Conservation (phyloP, 2,888 invertebrate genomes). For the Pristionchus exspectatus region DNA sequence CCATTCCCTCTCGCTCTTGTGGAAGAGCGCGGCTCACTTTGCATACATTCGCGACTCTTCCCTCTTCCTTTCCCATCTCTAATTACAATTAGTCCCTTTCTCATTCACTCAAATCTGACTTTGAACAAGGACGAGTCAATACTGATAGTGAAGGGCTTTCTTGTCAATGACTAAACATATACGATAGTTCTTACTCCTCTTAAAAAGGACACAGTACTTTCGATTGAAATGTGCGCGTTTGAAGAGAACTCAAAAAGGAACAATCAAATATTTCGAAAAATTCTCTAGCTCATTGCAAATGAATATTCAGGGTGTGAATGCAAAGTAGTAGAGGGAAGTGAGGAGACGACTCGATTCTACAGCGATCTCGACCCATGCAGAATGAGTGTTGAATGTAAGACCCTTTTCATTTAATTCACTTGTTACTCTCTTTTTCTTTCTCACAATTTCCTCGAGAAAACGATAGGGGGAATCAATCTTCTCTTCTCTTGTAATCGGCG, state of each 20-base stretch:
- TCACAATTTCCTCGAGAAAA: background rate
- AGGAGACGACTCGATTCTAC: constrained; percentile 28
- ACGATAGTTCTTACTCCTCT: background rate
- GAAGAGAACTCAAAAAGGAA: background rate
- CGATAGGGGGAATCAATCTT: background rate
- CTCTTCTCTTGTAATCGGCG: background rate
- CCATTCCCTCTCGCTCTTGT: too few relatives aligned
- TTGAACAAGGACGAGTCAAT: background rate
- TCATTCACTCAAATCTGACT: too few relatives aligned
- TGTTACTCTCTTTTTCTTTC: background rate
- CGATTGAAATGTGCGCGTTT: background rate
- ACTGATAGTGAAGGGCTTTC: background rate
- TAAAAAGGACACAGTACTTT: background rate
- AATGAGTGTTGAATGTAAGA: constrained; percentile 48
- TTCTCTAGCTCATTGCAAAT: background rate
- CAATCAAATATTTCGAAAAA: background rate
- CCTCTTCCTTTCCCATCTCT: too few relatives aligned
- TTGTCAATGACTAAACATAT: background rate
- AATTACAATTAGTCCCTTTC: too few relatives aligned
- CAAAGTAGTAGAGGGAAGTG: constrained; percentile 10
- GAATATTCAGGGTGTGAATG: constrained; percentile 33
- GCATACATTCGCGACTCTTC: too few relatives aligned
- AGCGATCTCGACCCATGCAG: constrained; percentile 45
- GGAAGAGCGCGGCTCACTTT: too few relatives aligned
- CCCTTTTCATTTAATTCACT: background rate